A percentile compares a stretch with the other conserved stretches of the same genome.
phyloP scores from a whole-genome alignment of 2,113 vertebrate genomes.

The Neodontobutis hainanensis region DNA sequence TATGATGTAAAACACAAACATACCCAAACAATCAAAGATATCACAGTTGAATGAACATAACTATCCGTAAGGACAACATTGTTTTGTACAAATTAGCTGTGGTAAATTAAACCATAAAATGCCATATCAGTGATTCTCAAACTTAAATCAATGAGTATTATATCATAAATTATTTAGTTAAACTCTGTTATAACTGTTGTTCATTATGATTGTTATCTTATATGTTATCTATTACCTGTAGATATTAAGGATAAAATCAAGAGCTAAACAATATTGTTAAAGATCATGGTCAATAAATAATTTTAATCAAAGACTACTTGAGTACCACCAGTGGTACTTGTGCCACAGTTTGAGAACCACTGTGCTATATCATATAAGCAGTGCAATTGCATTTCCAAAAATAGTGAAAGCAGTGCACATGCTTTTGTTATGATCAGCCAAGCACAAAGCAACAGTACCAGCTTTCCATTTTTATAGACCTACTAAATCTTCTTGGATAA shows the following conservation, averaged over 20 bases:
- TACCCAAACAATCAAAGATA: background rate
- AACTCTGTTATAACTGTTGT: too few relatives aligned
- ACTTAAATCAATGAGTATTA: too few relatives aligned
- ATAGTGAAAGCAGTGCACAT: conserved; percentile 63
- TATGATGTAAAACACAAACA: conserved; percentile 39
- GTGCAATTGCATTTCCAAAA: conserved; percentile 32
- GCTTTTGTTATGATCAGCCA: conserved; percentile 58
- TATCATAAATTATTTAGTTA: too few relatives aligned
- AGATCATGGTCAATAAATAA: too few relatives aligned
- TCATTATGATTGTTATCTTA: too few relatives aligned
- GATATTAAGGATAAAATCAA: too few relatives aligned
- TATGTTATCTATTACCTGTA: too few relatives aligned
- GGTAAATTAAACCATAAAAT: conserved; percentile 43
- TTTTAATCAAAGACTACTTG: too few relatives aligned
- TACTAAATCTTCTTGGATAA: conserved; percentile 24
- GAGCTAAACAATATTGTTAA: too few relatives aligned
- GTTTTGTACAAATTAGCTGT: conserved; percentile 2
- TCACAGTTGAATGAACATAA: conserved; percentile 12
- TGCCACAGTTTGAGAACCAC: too few relatives aligned
- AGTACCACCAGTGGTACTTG: background rate
- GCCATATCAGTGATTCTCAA: conserved; percentile 24
- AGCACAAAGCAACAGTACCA: conserved; percentile 49
- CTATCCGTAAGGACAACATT: conserved; percentile 5
- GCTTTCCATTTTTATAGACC: conserved; percentile 28
- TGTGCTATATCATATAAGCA: conserved; percentile 53